Evolutionary conservation across 2,113 vertebrate species (phyloP).

Genomic region (Halichoerus grypus): DNA sequence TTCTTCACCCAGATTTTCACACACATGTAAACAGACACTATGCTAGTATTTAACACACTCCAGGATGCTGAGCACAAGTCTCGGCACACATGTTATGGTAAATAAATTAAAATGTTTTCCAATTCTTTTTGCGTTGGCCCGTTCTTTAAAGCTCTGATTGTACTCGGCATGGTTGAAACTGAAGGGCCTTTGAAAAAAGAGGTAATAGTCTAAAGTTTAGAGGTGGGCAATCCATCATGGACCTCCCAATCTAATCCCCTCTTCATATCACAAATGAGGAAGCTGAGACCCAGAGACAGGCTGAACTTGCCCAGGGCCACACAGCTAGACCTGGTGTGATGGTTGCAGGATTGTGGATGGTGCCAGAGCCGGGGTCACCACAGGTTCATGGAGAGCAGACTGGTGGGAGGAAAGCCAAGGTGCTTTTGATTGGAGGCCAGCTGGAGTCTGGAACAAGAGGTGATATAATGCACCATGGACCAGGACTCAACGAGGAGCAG

Average conservation of each 20-base stretch:
- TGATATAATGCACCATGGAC: accelerated
- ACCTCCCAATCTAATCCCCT: background rate
- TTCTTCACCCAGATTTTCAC: background rate
- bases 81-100: background rate
- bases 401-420: background rate
- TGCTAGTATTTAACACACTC: background rate
- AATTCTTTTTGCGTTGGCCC: background rate
- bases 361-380: background rate
- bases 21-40: background rate
- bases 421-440: background rate
- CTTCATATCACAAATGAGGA: background rate
- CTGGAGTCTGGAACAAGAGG: background rate
- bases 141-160: background rate
- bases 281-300: background rate
- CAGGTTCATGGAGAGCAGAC: background rate
- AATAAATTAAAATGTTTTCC: constrained; percentile 59
- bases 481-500: background rate
- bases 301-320: background rate
- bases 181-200: background rate
- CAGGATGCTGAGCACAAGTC: background rate
- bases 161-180: background rate
- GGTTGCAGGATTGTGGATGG: background rate
- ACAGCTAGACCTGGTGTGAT: background rate
- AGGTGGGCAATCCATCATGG: background rate
- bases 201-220: background rate